Base-by-base conservation (phyloP, 2,888 invertebrate species). In the Drosophila recens region DNA sequence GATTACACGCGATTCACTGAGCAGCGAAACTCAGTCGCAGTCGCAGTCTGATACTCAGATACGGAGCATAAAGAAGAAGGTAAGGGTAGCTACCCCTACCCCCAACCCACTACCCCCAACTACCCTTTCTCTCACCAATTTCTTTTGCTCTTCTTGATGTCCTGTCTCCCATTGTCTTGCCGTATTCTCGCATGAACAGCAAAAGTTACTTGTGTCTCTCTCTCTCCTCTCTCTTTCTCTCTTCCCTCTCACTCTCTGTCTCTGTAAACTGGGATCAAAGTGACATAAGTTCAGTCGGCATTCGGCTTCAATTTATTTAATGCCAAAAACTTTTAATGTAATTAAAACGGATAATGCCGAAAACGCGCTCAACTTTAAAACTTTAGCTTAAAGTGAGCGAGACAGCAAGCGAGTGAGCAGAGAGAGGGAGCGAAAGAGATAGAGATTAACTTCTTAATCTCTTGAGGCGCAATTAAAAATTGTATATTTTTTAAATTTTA, bases 1-100 rank as follows among this genome's bases (percentile, higher is more conserved):
- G 90, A 91, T 91, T 90, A 91, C 79, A 72, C 77, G 77, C 80
- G 75, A 67, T 72, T 83, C 86, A 82, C 73, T 80, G 80, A 82
- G 57, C 83, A 79, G 69, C 65, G 67, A 77, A 66, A 66, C 45
- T 49, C 53, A 43, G 53, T 61, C 43, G 10, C 42, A 43, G 51
- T 27, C 43, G 10, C 42, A 43, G 52, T 27, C 27, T 27, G 27
- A 27, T 27, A 27, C 27, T 27, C 27, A 27, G 27, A 9, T 15
- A 23, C 0, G 23, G 38, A 20, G 38, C 46, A 42, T 34, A 53
- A 30, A 53, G 54, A 30, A 13, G 38, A 4, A 27, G 64, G 58
- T 30, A 9, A 27, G 64, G 58, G 38, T 20, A 40, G 52, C 53
- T 62, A 23, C 10, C 36, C n/a, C 36, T 6, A 5, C 17, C 11